Percentiles rank a stretch among this genome's conserved stretches.
Evolutionary conservation across 2,113 vertebrate genomes (phyloP).

Genomic region (Tachysurus fulvidraco): DNA sequence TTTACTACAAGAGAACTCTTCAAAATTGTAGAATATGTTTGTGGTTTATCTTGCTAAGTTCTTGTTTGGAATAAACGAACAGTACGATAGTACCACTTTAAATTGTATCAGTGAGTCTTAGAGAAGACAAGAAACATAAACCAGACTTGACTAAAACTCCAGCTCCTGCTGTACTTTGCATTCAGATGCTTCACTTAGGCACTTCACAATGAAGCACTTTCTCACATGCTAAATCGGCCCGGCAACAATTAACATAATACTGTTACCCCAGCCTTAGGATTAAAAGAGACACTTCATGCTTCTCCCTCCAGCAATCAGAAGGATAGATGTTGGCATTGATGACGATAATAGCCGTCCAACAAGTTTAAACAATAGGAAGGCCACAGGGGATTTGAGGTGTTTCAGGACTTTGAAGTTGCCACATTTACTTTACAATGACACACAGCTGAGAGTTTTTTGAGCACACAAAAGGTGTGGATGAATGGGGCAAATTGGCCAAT

Average conservation of each 20-base stretch:
- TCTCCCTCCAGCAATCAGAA: not conserved
- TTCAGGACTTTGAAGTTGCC: slow-evolving; percentile 16
- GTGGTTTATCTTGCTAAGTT: no score
- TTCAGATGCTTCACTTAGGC: not conserved
- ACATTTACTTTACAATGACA: not conserved
- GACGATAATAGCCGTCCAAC: not conserved
- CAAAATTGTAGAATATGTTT: not conserved
- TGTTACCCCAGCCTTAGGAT: slow-evolving; percentile 27
- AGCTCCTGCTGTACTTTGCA: not conserved
- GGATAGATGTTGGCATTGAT: not conserved
- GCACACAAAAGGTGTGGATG: slow-evolving; percentile 16
- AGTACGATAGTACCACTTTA: not conserved
- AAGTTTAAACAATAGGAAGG: slow-evolving; percentile 30
- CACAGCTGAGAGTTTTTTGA: slow-evolving; percentile 5
- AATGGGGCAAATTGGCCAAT: slow-evolving; percentile 2
- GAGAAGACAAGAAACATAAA: not conserved
- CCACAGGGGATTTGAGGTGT: slow-evolving; percentile 1
- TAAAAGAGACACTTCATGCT: slow-evolving; percentile 25
- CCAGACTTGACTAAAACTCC: not conserved
- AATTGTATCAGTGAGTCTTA: not conserved
- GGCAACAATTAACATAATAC: slow-evolving; percentile 39
- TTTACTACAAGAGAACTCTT: not conserved
- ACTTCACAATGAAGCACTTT: slow-evolving; percentile 25
- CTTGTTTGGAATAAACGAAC: no score
- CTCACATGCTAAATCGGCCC: not conserved